These are phyloP conservation scores for Synergus japonicus DNA, from an alignment of 2,888 invertebrate genomes.

Conservation along the genomic window DNA sequence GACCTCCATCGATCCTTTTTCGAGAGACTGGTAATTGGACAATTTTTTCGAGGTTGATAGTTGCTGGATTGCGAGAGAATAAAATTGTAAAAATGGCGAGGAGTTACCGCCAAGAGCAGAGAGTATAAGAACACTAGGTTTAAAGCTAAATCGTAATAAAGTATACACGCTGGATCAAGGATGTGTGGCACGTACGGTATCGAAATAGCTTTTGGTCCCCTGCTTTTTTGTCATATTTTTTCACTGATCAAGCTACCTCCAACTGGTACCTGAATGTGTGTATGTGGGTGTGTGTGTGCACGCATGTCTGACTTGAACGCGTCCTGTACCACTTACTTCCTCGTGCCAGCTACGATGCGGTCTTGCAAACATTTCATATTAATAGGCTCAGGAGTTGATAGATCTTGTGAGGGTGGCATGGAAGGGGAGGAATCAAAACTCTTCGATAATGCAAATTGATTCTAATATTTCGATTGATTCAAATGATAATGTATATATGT, in stretches of 20 bases:
- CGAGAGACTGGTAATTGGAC: conserved; percentile 28
- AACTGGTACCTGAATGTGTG: conserved; percentile 9
- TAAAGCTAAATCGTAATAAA: conserved; percentile 8
- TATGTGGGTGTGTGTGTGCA: not conserved
- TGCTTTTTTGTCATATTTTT: conserved; percentile 15
- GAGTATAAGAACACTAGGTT: not conserved
- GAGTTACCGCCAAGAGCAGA: not conserved
- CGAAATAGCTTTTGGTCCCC: conserved; percentile 16
- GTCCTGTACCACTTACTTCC: conserved; percentile 35
- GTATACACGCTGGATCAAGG: not conserved
- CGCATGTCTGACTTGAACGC: conserved; percentile 33
- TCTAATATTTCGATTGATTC: too few species aligned
- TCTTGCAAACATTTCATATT: conserved; percentile 6
- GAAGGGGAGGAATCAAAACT: not conserved
- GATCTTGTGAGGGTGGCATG: too few species aligned
- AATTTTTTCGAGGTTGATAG: conserved; percentile 12
- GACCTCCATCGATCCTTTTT: conserved; percentile 31
- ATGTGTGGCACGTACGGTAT: conserved; percentile 7
- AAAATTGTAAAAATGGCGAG: too few species aligned
- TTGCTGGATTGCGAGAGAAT: conserved; percentile 4
- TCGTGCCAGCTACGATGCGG: conserved; percentile 10
- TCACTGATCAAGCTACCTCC: not conserved
- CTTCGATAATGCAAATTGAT: not conserved
- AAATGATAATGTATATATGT: not conserved
- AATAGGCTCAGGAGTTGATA: too few species aligned